Evolutionary conservation across 2,888 invertebrate genomes (phyloP).

Genomic region (Athalia cordata): DNA sequence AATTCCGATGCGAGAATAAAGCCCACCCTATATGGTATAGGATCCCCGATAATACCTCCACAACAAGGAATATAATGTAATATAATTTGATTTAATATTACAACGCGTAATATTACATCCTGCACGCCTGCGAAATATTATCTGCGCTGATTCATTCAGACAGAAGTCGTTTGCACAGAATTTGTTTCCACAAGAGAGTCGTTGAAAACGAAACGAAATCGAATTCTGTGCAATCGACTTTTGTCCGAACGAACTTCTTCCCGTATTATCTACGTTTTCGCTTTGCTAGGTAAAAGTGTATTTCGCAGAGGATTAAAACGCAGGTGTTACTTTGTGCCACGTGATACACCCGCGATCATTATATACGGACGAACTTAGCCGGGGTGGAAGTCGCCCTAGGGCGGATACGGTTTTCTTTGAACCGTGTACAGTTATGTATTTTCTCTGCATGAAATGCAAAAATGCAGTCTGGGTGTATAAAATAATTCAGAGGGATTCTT

Average conservation of each 20-base stretch:
- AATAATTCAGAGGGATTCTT: slow-evolving; percentile 28
- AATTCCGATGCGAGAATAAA: slow-evolving; percentile 11
- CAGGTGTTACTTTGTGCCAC: too few relatives aligned
- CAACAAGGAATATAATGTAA: background rate
- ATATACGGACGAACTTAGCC: too few relatives aligned
- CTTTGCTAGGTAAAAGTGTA: too few relatives aligned
- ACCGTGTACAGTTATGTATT: background rate
- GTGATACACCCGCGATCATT: too few relatives aligned
- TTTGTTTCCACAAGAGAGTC: too few relatives aligned
- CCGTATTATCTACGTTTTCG: too few relatives aligned
- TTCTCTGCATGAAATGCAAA: slow-evolving; percentile 8
- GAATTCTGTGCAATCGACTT: too few relatives aligned
- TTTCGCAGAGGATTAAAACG: too few relatives aligned
- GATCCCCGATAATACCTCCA: slow-evolving; percentile 4
- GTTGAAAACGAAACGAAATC: too few relatives aligned
- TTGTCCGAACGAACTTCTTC: too few relatives aligned
- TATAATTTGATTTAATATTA: background rate
- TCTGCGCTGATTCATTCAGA: too few relatives aligned
- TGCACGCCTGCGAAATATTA: background rate
- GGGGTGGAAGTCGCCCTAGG: background rate
- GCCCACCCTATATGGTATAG: background rate
- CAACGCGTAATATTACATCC: background rate
- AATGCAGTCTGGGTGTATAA: slow-evolving; percentile 17
- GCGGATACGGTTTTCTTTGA: slow-evolving; percentile 18
- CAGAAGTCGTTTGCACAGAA: too few relatives aligned